Conservation (phyloP, 1,140 invertebrate genomes). For the Camponotus vicinus region DNA sequence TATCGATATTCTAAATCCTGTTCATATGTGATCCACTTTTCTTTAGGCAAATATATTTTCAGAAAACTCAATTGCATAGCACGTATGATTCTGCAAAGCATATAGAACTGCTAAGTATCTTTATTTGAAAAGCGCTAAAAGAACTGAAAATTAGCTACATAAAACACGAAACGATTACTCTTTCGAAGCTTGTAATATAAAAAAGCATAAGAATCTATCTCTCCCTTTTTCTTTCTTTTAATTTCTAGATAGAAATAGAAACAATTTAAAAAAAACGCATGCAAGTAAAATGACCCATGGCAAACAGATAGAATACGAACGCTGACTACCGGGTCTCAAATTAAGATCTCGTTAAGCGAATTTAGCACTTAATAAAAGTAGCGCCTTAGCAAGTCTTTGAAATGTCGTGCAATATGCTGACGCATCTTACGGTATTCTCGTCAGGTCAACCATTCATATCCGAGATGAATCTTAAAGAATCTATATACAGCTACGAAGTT, state of each 20-base stretch:
- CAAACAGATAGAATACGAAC: not conserved
- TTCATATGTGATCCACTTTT: conserved; percentile 73
- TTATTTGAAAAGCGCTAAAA: conserved; percentile 1
- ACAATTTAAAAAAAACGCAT: not conserved
- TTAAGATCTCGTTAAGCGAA: conserved; percentile 44
- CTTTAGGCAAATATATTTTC: conserved; percentile 60
- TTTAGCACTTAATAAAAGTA: conserved; percentile 45
- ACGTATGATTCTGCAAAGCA: conserved; percentile 66
- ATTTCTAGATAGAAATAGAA: not conserved
- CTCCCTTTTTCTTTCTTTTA: not conserved
- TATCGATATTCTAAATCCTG: conserved; percentile 70
- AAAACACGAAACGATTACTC: not conserved
- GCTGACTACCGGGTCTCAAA: not conserved
- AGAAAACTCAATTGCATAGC: conserved; percentile 57
- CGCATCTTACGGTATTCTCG: not conserved
- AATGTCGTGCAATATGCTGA: not conserved
- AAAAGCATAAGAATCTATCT: not conserved
- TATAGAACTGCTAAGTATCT: conserved; percentile 1
- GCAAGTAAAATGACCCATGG: not conserved
- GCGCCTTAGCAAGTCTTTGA: conserved; percentile 8
- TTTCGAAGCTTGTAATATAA: not conserved
- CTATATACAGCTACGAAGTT: not conserved
- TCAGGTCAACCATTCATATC: not conserved
- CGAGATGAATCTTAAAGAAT: not conserved
- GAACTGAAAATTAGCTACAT: conserved; percentile 28